phyloP scores from a whole-genome alignment of 53 echinoderm and acorn worm species.

The Echinometra lucunter region DNA sequence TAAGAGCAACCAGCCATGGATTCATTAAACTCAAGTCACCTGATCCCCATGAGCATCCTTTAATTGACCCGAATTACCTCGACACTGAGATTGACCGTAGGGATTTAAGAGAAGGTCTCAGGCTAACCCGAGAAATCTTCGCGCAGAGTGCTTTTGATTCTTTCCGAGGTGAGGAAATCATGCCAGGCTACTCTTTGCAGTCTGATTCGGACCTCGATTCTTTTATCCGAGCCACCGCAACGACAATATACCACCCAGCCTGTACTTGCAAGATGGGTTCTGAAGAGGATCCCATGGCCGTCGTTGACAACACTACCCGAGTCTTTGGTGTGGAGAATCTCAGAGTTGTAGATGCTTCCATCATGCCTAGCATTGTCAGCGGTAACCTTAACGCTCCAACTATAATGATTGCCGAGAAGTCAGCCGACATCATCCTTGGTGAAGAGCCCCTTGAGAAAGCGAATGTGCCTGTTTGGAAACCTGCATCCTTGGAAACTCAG shows the following conservation, averaged over 20 bases:
- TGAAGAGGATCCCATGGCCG: slow-evolving; percentile 91
- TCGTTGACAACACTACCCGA: slow-evolving; percentile 81
- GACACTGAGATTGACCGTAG: slow-evolving; percentile 89
- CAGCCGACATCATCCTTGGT: slow-evolving; percentile 91
- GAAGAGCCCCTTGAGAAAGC: slow-evolving; percentile 74
- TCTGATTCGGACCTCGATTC: slow-evolving; percentile 86
- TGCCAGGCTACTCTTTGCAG: slow-evolving; percentile 79
- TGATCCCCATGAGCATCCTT: slow-evolving; percentile 81
- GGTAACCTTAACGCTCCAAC: slow-evolving; percentile 96
- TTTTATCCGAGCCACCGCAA: slow-evolving; percentile 77
- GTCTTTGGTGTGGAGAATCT: slow-evolving; percentile 90
- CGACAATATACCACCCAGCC: slow-evolving; percentile 90
- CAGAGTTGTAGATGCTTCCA: slow-evolving; percentile 91
- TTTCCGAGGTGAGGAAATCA: slow-evolving; percentile 85
- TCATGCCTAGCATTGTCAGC: slow-evolving; percentile 94
- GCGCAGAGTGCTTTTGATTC: slow-evolving; percentile 66
- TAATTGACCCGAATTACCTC: slow-evolving; percentile 95
- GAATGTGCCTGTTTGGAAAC: slow-evolving; percentile 81
- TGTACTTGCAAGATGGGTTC: slow-evolving; percentile 96
- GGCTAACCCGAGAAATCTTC: slow-evolving; percentile 77
- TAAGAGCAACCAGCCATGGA: slow-evolving; percentile 84
- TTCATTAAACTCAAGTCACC: slow-evolving; percentile 81
- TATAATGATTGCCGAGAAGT: slow-evolving; percentile 98
- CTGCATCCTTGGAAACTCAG: slow-evolving; percentile 85
- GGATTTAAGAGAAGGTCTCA: slow-evolving; percentile 87